A percentile compares a stretch with the other conserved stretches of the same genome.
Conservation (phyloP, 1,140 invertebrate species). For the Hylaeus volcanicus region DNA sequence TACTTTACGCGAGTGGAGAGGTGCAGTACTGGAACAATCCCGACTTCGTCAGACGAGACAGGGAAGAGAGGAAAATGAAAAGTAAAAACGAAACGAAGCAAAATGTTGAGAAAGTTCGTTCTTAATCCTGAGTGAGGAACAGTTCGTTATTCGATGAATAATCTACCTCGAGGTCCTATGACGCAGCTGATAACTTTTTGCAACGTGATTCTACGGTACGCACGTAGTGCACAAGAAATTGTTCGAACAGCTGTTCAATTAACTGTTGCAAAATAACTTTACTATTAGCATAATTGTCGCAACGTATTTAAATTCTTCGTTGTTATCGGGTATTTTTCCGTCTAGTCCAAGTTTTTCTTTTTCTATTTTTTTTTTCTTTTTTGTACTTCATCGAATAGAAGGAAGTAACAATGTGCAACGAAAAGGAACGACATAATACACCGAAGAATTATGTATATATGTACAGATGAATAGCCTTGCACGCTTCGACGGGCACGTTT, state of each 20-base stretch:
- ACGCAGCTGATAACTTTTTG: too few species aligned
- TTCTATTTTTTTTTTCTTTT: background rate
- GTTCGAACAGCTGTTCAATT: background rate
- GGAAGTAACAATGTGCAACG: background rate
- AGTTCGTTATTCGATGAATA: background rate
- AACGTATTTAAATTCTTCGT: background rate
- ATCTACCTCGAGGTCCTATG: background rate
- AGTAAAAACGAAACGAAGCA: background rate
- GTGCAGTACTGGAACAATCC: conserved; percentile 86
- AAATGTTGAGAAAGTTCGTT: background rate
- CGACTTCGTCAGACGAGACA: conserved; percentile 59
- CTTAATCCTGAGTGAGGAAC: background rate
- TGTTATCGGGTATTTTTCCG: background rate
- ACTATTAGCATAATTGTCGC: background rate
- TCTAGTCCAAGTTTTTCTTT: background rate
- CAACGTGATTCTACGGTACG: background rate
- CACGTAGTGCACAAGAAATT: background rate
- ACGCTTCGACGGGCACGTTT: background rate
- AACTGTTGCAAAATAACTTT: background rate
- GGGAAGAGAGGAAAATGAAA: conserved; percentile 36
- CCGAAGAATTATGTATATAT: background rate
- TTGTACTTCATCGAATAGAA: background rate
- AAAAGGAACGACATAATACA: background rate
- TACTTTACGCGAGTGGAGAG: conserved; percentile 86
- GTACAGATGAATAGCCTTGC: background rate